These are phyloP conservation scores for Agrochola litura DNA, from an alignment of 2,888 invertebrate genomes.

Conservation along the genomic window DNA sequence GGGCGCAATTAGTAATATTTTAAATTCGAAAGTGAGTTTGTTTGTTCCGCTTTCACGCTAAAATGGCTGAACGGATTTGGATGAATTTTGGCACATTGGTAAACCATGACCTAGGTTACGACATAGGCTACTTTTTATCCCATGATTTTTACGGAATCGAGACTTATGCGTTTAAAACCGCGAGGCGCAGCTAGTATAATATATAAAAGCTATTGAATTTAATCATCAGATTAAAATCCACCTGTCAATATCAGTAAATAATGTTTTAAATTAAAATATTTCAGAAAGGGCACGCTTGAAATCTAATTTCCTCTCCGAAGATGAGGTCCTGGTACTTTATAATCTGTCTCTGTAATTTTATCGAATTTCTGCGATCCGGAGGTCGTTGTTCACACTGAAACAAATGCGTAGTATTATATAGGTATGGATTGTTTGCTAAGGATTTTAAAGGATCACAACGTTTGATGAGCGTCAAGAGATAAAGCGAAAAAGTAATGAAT, in stretches of 20 bases:
- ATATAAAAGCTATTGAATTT: neutral
- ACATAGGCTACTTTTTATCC: too few species aligned
- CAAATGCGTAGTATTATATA: slow-evolving; percentile 8
- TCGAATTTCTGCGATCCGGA: slow-evolving; percentile 31
- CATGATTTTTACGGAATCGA: too few species aligned
- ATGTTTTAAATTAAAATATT: slow-evolving; percentile 55
- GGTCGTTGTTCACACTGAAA: slow-evolving; percentile 6
- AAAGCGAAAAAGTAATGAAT: neutral
- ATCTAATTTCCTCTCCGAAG: slow-evolving; percentile 51
- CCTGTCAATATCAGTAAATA: slow-evolving; percentile 51
- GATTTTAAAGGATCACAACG: neutral
- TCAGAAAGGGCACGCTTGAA: slow-evolving; percentile 26
- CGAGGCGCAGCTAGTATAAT: too few species aligned
- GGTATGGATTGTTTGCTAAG: slow-evolving; percentile 12
- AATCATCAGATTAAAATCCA: slow-evolving; percentile 36
- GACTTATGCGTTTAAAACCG: too few species aligned
- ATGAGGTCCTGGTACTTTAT: slow-evolving; percentile 42
- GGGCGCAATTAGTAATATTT: too few species aligned
- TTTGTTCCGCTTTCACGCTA: too few species aligned
- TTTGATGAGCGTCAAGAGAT: neutral
- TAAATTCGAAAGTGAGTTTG: too few species aligned
- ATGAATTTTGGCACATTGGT: too few species aligned
- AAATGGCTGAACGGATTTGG: too few species aligned
- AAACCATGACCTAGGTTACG: too few species aligned
- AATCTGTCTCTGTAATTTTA: slow-evolving; percentile 40